Percentiles rank a stretch among this genome's conserved stretches.
These are phyloP conservation scores for Urechis unicinctus DNA, from an alignment of 2,888 invertebrate genomes.

Conservation along the genomic window DNA sequence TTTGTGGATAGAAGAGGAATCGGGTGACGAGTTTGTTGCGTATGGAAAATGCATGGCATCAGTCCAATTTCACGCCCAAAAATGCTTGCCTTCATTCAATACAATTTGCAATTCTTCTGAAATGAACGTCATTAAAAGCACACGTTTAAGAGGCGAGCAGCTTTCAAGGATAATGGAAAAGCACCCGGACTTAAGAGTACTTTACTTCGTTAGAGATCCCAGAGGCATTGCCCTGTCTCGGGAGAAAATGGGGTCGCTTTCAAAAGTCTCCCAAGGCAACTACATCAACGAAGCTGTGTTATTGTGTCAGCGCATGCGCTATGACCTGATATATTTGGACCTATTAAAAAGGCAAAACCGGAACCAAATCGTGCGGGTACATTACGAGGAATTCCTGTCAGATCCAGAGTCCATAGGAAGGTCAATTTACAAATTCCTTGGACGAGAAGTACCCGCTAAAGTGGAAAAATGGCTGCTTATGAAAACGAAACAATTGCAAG, in stretches of 20 bases:
- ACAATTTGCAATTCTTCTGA: background rate
- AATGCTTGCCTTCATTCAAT: background rate
- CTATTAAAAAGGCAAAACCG: background rate
- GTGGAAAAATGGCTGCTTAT: background rate
- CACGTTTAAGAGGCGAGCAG: background rate
- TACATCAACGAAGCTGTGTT: background rate
- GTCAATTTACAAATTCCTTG: background rate
- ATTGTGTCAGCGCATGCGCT: background rate
- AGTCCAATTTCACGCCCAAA: background rate
- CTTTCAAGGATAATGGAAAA: background rate
- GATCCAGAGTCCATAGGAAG: background rate
- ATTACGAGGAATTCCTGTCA: background rate
- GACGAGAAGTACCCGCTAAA: background rate
- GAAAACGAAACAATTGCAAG: background rate
- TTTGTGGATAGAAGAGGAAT: no score
- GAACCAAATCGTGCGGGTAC: background rate
- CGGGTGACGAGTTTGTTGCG: no score
- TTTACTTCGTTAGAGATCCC: background rate
- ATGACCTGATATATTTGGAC: background rate
- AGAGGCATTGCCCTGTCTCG: background rate
- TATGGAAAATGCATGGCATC: background rate
- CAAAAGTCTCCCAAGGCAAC: background rate
- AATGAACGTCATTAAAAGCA: background rate
- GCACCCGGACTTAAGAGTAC: background rate
- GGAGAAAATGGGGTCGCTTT: background rate